Conservation (phyloP, 2,113 vertebrate genomes). For the Chaenocephalus aceratus region DNA sequence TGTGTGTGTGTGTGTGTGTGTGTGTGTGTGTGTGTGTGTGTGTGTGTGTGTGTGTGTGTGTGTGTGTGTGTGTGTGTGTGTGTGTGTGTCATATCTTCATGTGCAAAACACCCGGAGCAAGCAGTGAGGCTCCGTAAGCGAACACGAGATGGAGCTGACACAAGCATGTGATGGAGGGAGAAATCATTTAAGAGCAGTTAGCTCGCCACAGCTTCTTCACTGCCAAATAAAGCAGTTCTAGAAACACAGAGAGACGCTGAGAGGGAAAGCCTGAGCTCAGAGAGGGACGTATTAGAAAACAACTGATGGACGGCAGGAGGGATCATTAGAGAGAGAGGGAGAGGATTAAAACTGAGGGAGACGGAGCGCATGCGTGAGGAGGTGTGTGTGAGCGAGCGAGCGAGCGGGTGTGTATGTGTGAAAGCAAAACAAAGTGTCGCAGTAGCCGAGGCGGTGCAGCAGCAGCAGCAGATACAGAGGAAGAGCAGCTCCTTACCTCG, state of each 20-base stretch:
- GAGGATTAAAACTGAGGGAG: conserved; percentile 56
- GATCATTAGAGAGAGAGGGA: conserved; percentile 47
- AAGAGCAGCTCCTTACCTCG: conserved; percentile 59
- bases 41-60: conserved; percentile 7
- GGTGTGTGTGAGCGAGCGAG: conserved; percentile 51
- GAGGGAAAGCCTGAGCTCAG: conserved; percentile 61
- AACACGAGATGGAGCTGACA: conserved; percentile 57
- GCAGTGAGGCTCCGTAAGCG: conserved; percentile 14
- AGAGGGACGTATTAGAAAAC: conserved; percentile 53
- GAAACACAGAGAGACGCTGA: conserved; percentile 37
- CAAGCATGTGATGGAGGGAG: conserved; percentile 45
- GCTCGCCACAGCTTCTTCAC: conserved; percentile 33
- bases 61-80: conserved; percentile 24
- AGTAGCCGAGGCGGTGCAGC: conserved; percentile 78
- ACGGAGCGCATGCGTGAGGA: conserved; percentile 75
- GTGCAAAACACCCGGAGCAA: conserved; percentile 26
- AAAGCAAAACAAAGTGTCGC: conserved; percentile 84
- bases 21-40: conserved; percentile 2
- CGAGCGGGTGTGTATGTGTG: conserved; percentile 38
- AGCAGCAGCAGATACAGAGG: conserved; percentile 58
- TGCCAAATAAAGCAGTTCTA: conserved; percentile 41
- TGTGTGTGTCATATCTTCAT: too few relatives aligned
- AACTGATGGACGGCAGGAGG: conserved; percentile 51
- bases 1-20: too few relatives aligned
- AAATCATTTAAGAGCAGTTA: conserved; percentile 55